Conservation (phyloP, 37 sponge, comb jelly and placozoan species). For the Geodia barretti region DNA sequence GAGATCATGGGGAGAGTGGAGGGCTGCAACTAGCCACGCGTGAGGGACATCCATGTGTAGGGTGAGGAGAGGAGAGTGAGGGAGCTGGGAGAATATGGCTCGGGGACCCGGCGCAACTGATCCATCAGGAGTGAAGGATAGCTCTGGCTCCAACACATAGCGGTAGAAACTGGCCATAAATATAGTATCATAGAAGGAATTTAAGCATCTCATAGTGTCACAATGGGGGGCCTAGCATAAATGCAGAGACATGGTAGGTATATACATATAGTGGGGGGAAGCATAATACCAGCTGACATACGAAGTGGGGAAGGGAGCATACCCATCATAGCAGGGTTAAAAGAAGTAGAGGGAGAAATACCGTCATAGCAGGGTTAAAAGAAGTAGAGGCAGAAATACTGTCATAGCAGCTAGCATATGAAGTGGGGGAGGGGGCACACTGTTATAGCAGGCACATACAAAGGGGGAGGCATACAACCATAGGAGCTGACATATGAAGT, state of each 20-base stretch:
- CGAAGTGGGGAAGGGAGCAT: too few species aligned
- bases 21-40: conserved; percentile 89
- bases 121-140: conserved; percentile 63
- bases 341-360: too few species aligned
- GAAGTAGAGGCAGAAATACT: too few species aligned
- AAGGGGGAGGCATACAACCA: too few species aligned
- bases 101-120: conserved; percentile 27
- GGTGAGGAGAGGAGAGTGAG: conserved; percentile 81
- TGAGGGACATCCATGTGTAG: conserved; percentile 80
- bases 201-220: background rate
- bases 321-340: too few species aligned
- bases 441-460: too few species aligned
- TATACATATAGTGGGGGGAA: background rate
- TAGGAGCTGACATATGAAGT: too few species aligned
- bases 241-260: background rate
- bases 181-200: too few species aligned
- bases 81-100: conserved; percentile 81
- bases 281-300: too few species aligned
- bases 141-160: conserved; percentile 84
- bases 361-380: too few species aligned
- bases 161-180: conserved; percentile 95
- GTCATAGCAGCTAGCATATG: too few species aligned
- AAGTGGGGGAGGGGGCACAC: too few species aligned
- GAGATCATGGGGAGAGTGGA: conserved; percentile 79
- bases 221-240: background rate